A percentile compares a stretch with the other conserved stretches of the same genome.
Conservation (phyloP, 2,797 vertebrate genomes). For the Artibeus jamaicensis region DNA sequence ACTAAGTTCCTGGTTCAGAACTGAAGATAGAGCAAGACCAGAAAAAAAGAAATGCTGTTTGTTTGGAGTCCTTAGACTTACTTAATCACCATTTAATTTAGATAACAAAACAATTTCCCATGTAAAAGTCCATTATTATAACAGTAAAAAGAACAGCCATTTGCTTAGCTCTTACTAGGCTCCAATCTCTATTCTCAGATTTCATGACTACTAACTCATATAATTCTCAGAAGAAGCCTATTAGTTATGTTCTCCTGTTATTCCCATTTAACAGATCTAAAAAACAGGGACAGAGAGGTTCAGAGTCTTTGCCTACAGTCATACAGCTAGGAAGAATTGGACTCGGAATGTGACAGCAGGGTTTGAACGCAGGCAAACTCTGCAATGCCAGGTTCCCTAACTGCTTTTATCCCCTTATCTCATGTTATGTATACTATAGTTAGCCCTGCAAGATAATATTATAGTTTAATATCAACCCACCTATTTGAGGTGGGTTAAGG, state of each 20-base stretch:
- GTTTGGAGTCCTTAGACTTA: neutral
- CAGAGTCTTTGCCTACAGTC: neutral
- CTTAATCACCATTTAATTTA: neutral
- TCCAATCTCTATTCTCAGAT: neutral
- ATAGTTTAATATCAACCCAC: neutral
- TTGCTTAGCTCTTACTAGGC: neutral
- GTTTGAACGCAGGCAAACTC: neutral
- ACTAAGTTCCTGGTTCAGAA: neutral
- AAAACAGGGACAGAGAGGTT: neutral
- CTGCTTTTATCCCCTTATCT: neutral
- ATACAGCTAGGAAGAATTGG: neutral
- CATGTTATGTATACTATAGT: neutral
- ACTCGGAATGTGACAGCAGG: neutral
- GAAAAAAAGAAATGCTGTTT: neutral
- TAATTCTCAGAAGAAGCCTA: neutral
- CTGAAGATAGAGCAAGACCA: neutral
- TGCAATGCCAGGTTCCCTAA: neutral
- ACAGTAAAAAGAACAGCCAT: neutral
- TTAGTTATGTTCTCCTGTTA: neutral
- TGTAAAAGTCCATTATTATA: neutral
- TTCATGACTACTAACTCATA: neutral
- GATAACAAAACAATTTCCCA: neutral
- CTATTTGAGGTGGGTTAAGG: neutral
- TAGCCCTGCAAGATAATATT: neutral
- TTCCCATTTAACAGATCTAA: neutral